Evolutionary conservation across 92 coral and sea anemone species (phyloP), one percentile per base, ranked within the genome.

Genomic region (Porites rus): DNA sequence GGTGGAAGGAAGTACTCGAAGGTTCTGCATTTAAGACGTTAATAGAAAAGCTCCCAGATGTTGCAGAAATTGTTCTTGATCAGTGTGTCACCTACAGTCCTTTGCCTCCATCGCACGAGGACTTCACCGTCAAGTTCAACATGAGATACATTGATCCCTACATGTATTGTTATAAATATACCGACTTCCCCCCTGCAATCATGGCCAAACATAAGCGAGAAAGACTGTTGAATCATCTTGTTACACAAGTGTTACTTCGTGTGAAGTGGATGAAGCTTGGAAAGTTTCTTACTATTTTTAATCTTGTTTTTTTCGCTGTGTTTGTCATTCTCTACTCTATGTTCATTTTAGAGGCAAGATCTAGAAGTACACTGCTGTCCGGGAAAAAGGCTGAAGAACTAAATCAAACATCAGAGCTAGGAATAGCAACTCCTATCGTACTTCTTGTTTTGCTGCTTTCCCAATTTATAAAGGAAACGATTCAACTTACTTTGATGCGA

Each of bases 221-320:
- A 67, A 90, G 88, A 2, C 80, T 96, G 22, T 88, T 96, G 18
- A 94, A 92, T 31, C 98, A 96, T 67, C 74, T 88, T 12, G 87
- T 94, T 10, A 87, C 95, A 4, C 94, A 94, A 61, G 89, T 91
- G 4, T 79, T 93, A 11, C 75, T 96, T 21, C 89, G 92, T 16
- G 87, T 75, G 66, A 96, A 94, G 73, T 96, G 98, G 98, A 75
- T 90, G 51, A 78, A 88, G 1, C 91, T 90, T 25, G 98, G 98
- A 17, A 94, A 93, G 69, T 78, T 84, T 12, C 52, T 88, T 56
- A 82, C 69, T 71, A 65, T 85, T 59, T 14, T 92, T 5, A 92
- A 94, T 66, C 75, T 79, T 25, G 1, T 80, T 0, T 1, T 66
- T 5, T 94, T 90, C 69, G 28, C 87, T 6, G 51, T 77, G 10